Base-by-base conservation (phyloP, 2,113 vertebrate species). In the Corythaeola cristata region DNA sequence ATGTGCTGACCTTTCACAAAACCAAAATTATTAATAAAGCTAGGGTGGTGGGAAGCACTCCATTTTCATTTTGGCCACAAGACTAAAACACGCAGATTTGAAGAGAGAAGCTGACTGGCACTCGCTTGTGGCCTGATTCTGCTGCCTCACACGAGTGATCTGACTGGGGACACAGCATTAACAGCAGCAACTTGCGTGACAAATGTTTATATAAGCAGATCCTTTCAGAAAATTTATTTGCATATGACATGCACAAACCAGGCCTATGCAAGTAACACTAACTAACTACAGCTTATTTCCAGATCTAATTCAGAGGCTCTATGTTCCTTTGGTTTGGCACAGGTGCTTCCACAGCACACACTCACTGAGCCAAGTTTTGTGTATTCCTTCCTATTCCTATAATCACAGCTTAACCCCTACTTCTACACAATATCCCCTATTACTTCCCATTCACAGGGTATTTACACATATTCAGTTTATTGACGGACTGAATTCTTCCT, bases 1-100 rank as follows among this genome's bases (percentile, higher is more conserved):
- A 79, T 23, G 35, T 50, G 69, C 84, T 82, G 90, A 93, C 69
- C 62, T 66, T 80, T 76, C 80, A 87, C 44, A 84, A 94, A 93
- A 85, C 32, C 32, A 12, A 69, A 93, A 68, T 41, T 69, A 62
- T 83, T 80, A 85, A 33, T 72, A 81, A 87, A 92, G 67, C 37
- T 18, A 72, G 44, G 59, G 20, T 71, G 55, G 45, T 71, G 39
- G 72, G 37, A 91, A 92, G 82, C 55, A 47, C 39, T 91, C 90
- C 63, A 16, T 81, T 95, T 93, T 66, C 37, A 21, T 79, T 85
- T 60, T 62, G 59, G 71, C 47, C 63, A 63, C 63, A 58, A 66
- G 80, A 91, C 60, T 52, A 52, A 76, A n/a, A n/a, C 37, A 88
- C 5, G 8, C 58, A 74, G 32, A 45, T 74, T 60, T 88, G 67